These are phyloP conservation scores for Microtus oregoni DNA, from an alignment of 2,113 vertebrate species.

Conservation along the genomic window DNA sequence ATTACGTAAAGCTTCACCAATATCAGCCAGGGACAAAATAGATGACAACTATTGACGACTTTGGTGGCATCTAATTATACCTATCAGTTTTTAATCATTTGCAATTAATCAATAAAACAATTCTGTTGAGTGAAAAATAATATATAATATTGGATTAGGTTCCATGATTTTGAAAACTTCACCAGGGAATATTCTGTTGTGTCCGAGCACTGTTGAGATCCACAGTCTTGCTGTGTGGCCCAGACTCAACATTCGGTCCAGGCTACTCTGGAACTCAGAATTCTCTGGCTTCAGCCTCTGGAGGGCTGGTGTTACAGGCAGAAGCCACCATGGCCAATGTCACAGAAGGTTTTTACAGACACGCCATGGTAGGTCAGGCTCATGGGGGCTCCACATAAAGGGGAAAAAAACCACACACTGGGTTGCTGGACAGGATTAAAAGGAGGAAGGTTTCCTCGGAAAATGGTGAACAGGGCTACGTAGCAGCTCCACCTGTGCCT, in stretches of 20 bases:
- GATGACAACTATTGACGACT: constrained; percentile 22
- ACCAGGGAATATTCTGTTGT: not conserved
- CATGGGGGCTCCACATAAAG: constrained; percentile 52
- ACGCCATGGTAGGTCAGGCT: not conserved
- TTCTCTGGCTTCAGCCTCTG: not conserved
- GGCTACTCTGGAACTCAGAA: not conserved
- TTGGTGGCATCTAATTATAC: constrained; percentile 48
- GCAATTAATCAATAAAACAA: constrained; percentile 59
- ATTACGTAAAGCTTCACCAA: constrained; percentile 54
- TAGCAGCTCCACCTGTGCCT: not conserved
- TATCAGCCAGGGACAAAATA: not conserved
- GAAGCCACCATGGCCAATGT: not conserved
- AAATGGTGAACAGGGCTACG: not conserved
- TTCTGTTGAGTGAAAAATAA: constrained; percentile 20
- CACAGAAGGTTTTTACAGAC: constrained; percentile 30
- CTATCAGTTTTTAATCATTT: constrained; percentile 66
- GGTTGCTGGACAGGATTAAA: constrained; percentile 55
- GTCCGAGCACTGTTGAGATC: not conserved
- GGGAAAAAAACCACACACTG: constrained; percentile 23
- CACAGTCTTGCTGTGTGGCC: not conserved
- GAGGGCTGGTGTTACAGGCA: not conserved
- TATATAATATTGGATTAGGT: not conserved
- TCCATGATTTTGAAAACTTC: constrained; percentile 35
- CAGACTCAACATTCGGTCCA: not conserved
- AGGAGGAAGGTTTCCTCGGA: constrained; percentile 56